phyloP scores from a whole-genome alignment of 2,888 invertebrate genomes.

The Lepidonotus clava region DNA sequence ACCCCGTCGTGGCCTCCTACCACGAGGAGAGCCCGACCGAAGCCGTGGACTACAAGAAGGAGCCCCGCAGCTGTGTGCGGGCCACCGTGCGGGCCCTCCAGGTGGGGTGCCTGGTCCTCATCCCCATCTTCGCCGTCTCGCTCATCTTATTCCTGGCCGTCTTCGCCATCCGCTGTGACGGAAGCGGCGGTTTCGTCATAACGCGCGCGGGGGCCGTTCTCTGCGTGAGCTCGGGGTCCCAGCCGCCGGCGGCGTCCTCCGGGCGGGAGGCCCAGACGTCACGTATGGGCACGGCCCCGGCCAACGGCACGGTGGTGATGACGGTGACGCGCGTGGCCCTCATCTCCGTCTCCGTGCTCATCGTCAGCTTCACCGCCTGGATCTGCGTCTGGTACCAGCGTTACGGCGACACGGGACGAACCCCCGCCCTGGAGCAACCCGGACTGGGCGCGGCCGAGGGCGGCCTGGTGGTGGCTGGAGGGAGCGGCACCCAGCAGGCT shows the following conservation, averaged over 20 bases:
- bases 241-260: too few relatives aligned
- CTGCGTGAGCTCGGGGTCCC: neutral
- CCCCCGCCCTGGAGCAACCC: neutral
- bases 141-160: conserved; percentile 17
- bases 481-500: too few relatives aligned
- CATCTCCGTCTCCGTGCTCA: conserved; percentile 33
- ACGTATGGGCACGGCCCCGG: neutral
- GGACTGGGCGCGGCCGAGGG: neutral
- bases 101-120: neutral
- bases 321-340: conserved; percentile 37
- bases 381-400: conserved; percentile 39
- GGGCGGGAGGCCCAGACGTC: neutral
- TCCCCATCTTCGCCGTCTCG: conserved; percentile 8
- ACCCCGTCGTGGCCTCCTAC: neutral
- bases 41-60: neutral
- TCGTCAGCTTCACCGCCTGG: conserved; percentile 42
- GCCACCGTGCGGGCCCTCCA: neutral
- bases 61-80: neutral
- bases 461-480: too few relatives aligned
- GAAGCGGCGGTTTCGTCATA: conserved; percentile 33
- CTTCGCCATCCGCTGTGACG: neutral
- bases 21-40: neutral
- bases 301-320: conserved; percentile 29
- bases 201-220: neutral
- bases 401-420: neutral